Base-by-base conservation (phyloP, 2,113 vertebrate genomes). In the Dromiciops gliroides region DNA sequence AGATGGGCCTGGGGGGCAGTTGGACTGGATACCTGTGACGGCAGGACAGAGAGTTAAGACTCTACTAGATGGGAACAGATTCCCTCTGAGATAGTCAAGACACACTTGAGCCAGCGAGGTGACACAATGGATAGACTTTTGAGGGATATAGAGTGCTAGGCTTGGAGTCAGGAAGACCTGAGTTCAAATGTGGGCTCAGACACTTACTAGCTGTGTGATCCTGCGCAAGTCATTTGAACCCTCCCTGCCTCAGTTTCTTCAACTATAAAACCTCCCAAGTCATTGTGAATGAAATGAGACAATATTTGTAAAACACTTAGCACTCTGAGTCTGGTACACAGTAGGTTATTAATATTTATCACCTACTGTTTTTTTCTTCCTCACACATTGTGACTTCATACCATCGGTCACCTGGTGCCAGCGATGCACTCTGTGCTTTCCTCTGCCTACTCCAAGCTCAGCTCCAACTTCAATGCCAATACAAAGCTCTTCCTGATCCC, bases 21-120 rank as follows among this genome's bases (percentile, higher is more conserved):
- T 44, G 99, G 98, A 22, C 98, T 98, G 75, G 99, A 99, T 12
- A 99, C 99, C 99, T 99, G 98, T 47, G 95, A 96, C 14, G 90
- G 60, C 49, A 96, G 8, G 50, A 1, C 44, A 90, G 0, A 0
- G 0, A 0, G 53, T 28, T 89, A 31, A 96, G 1, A 0, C 14
- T 2, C 4, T 89, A 44, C 0, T 0, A 22, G 28, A 14, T 14
- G 48, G 56, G 9, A 60, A 23, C 23, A 11, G 22, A 19, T 49
- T 19, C 48, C 47, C 19, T 22, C 37, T 23, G 19, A 44, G 67
- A 37, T 37, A 37, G 37, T 67, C 60, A 67, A 67, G 60, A 67
- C n/a, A 83, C 37, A n/a, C 37, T n/a, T 75, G 67, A 75, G 16
- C 25, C 28, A 31, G 56, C 10, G 11, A 28, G 10, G 10, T 37